These are phyloP conservation scores for Helicoverpa assulta DNA, from an alignment of 2,888 invertebrate genomes.

Conservation along the genomic window DNA sequence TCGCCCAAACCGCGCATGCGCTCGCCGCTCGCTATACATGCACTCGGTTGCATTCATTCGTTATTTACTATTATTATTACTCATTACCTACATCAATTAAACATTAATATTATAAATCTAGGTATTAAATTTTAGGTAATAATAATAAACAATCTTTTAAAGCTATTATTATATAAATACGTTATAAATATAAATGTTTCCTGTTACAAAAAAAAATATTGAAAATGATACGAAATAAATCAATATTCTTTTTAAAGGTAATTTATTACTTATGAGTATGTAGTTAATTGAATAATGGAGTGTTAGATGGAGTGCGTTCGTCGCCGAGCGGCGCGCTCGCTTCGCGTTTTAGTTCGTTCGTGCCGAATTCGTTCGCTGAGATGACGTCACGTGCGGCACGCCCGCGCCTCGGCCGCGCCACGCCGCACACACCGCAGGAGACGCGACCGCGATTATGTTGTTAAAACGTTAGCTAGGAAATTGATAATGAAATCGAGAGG, in stretches of 20 bases:
- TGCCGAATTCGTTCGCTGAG: constrained; percentile 86
- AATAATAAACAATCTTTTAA: constrained; percentile 91
- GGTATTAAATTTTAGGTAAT: constrained; percentile 91
- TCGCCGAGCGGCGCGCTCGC: constrained; percentile 83
- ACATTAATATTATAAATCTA: constrained; percentile 90
- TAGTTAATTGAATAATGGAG: constrained; percentile 90
- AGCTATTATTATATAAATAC: constrained; percentile 91
- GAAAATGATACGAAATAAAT: constrained; percentile 90
- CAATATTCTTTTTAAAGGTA: constrained; percentile 90
- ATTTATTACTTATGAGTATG: constrained; percentile 90
- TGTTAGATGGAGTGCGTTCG: constrained; percentile 86
- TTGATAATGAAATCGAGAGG: constrained; percentile 90
- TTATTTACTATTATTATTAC: constrained; percentile 88
- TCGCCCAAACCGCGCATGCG: constrained; percentile 69
- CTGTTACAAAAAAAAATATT: constrained; percentile 90
- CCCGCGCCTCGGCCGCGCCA: constrained; percentile 62
- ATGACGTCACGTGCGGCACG: constrained; percentile 72
- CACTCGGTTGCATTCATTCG: constrained; percentile 87
- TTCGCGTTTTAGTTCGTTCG: constrained; percentile 85
- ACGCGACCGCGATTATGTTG: constrained; percentile 88
- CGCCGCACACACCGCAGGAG: constrained; percentile 79
- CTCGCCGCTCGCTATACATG: constrained; percentile 81
- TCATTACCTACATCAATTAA: constrained; percentile 90
- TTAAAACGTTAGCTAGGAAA: constrained; percentile 90
- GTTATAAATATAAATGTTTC: constrained; percentile 91